Evolutionary conservation across 2,797 vertebrate species (phyloP).

Genomic region (Galago senegalensis): DNA sequence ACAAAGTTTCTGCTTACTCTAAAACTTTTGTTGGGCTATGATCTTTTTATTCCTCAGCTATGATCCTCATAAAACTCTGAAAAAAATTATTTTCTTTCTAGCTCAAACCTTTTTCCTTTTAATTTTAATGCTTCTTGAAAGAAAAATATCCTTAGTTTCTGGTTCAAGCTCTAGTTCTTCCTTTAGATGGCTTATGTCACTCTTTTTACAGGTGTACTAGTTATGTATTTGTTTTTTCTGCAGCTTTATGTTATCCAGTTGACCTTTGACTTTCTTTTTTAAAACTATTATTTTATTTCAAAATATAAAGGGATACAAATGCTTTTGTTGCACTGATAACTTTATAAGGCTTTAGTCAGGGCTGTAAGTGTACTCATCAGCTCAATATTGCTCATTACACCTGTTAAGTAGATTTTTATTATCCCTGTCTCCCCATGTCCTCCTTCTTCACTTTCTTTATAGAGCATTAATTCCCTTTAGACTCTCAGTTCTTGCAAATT

Average conservation of each 20-base stretch:
- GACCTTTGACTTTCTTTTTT: not conserved
- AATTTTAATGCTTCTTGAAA: not conserved
- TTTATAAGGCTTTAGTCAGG: not conserved
- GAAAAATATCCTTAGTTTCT: conserved; percentile 30
- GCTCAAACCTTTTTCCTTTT: not conserved
- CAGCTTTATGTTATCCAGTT: not conserved
- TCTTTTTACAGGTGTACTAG: not conserved
- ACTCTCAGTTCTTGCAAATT: not conserved
- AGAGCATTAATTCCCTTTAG: conserved; percentile 48
- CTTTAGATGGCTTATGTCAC: not conserved
- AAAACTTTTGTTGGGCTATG: not conserved
- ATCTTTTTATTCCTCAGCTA: not conserved
- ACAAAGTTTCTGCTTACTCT: not conserved
- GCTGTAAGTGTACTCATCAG: not conserved
- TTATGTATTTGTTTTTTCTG: not conserved
- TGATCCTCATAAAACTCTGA: not conserved
- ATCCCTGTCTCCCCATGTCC: not conserved
- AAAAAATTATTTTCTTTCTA: not conserved
- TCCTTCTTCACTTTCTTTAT: not conserved
- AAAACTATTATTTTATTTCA: not conserved
- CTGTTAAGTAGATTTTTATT: not conserved
- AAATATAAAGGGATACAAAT: not conserved
- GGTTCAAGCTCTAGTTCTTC: not conserved
- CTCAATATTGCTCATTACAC: not conserved
- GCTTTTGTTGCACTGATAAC: not conserved